These are phyloP conservation scores for Peromyscus melanophrys DNA, from an alignment of 2,797 vertebrate species.

Conservation along the genomic window DNA sequence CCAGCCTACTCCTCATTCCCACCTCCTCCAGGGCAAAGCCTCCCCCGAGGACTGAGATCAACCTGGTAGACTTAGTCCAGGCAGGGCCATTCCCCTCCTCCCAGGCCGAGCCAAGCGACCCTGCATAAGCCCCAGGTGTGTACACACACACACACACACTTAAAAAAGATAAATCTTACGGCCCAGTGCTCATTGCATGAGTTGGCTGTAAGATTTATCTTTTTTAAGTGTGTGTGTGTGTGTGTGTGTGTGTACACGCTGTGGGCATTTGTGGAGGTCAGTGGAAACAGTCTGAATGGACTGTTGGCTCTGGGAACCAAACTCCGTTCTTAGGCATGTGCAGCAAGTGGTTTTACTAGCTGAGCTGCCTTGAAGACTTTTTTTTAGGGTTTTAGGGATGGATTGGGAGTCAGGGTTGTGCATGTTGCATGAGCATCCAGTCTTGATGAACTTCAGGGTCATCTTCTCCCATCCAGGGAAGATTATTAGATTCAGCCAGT, in stretches of 20 bases:
- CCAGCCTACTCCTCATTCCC: too few relatives aligned
- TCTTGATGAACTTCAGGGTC: background rate
- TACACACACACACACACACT: too few relatives aligned
- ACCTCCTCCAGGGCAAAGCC: too few relatives aligned
- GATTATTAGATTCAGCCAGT: background rate
- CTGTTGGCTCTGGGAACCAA: background rate
- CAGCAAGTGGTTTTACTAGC: background rate
- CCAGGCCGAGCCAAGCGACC: too few relatives aligned
- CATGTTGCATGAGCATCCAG: background rate
- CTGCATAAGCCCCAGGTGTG: too few relatives aligned
- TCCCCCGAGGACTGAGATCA: too few relatives aligned
- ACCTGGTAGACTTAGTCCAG: too few relatives aligned
- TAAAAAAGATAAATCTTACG: too few relatives aligned
- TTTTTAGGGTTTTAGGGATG: background rate
- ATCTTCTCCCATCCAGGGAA: background rate
- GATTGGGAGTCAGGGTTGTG: background rate
- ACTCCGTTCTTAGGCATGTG: background rate
- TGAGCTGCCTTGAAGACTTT: background rate
- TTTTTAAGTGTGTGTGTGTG: background rate
- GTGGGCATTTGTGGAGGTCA: background rate
- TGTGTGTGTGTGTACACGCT: too few relatives aligned
- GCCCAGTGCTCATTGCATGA: too few relatives aligned
- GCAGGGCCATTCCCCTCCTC: too few relatives aligned
- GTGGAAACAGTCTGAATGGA: background rate
- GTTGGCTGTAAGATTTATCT: background rate